phyloP scores from a whole-genome alignment of 1,140 invertebrate species.

The Zaprionus camerounensis region DNA sequence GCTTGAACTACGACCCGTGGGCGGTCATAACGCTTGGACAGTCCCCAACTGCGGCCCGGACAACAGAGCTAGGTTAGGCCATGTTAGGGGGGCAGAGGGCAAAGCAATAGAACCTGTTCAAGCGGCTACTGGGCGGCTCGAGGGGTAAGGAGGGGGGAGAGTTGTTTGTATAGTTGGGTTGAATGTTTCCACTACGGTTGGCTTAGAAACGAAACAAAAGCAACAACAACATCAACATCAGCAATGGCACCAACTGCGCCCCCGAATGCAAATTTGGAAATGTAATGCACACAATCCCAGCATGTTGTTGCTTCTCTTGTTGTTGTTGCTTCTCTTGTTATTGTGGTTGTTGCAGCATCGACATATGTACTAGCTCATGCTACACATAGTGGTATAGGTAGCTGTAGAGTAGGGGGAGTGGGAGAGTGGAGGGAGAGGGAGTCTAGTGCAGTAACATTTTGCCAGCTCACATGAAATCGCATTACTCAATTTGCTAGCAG shows the following conservation, averaged over 20 bases:
- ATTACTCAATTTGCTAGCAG: not conserved
- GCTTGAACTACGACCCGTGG: slow-evolving; percentile 46
- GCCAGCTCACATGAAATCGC: not conserved
- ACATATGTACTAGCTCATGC: slow-evolving; percentile 27
- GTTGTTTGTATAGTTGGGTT: slow-evolving; percentile 38
- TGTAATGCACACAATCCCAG: slow-evolving; percentile 41
- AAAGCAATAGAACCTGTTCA: not conserved
- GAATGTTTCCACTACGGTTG: slow-evolving; percentile 36
- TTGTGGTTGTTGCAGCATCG: slow-evolving; percentile 25
- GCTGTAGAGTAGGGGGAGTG: not conserved
- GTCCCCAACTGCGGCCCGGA: slow-evolving; percentile 6
- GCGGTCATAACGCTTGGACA: slow-evolving; percentile 35
- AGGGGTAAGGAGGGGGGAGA: slow-evolving; percentile 1
- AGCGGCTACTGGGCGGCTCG: too few species aligned
- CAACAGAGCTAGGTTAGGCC: slow-evolving; percentile 15
- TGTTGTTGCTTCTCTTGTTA: not conserved
- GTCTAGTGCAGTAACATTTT: not conserved
- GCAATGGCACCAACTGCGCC: slow-evolving; percentile 17
- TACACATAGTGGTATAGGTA: not conserved
- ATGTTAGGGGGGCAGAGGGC: not conserved
- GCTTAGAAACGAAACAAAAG: slow-evolving; percentile 51
- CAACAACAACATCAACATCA: slow-evolving; percentile 30
- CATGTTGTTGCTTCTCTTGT: not conserved
- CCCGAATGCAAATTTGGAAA: slow-evolving; percentile 46
- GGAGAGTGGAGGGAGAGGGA: too few species aligned